These are phyloP conservation scores for Percopsis transmontana DNA, from an alignment of 2,113 vertebrate genomes.

Conservation along the genomic window DNA sequence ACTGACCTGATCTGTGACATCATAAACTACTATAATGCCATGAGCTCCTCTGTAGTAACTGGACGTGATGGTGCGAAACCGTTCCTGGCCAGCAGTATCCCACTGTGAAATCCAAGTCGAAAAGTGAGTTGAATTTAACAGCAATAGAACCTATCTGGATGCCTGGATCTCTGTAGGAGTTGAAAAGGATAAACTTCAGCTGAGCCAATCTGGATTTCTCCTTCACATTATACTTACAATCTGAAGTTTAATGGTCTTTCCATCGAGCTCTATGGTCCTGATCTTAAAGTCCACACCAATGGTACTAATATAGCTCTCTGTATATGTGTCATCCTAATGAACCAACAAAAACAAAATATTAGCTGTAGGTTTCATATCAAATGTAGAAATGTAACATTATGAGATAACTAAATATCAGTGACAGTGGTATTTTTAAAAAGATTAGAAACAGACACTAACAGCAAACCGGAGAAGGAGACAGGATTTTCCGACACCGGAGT, in stretches of 20 bases:
- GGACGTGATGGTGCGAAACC: constrained; percentile 97
- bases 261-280: constrained; percentile 97
- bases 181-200: background rate
- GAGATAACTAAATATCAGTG: background rate
- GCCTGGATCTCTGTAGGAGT: background rate
- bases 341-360: background rate
- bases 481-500: constrained; percentile 97
- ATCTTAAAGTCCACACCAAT: constrained; percentile 99
- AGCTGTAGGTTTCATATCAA: background rate
- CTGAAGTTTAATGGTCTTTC: constrained; percentile 98
- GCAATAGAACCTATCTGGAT: background rate
- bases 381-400: background rate
- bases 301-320: constrained; percentile 98
- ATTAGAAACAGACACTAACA: constrained; percentile 79
- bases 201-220: background rate
- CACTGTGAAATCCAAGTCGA: constrained; percentile 76
- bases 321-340: constrained; percentile 93
- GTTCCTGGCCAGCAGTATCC: constrained; percentile 97
- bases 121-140: background rate
- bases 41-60: constrained; percentile 99
- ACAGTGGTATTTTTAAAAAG: background rate
- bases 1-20: constrained; percentile 95
- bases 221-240: constrained; percentile 84
- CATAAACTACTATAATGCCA: constrained; percentile 97
- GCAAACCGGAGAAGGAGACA: constrained; percentile 98